phyloP scores from a whole-genome alignment of 2,888 invertebrate species.

The Tromatobia lineatoria region DNA sequence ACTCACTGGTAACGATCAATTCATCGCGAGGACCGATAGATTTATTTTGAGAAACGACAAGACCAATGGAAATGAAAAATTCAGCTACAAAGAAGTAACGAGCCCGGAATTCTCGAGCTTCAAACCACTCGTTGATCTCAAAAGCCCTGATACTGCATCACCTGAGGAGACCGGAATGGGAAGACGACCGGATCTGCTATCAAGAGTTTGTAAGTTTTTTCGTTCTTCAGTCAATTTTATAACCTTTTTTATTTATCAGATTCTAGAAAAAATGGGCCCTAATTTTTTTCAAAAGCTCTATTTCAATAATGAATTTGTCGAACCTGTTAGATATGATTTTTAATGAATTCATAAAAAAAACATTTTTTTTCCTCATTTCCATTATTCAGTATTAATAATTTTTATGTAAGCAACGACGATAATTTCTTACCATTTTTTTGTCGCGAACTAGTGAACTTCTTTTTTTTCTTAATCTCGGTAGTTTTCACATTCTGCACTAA shows the following conservation, averaged over 20 bases:
- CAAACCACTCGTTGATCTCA: conserved; percentile 81
- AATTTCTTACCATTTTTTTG: too few relatives aligned
- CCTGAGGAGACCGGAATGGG: conserved; percentile 80
- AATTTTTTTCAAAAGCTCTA: not conserved
- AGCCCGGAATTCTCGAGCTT: conserved; percentile 84
- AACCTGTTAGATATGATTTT: too few relatives aligned
- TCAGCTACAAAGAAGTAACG: conserved; percentile 81
- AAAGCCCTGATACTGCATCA: conserved; percentile 75
- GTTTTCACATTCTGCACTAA: too few relatives aligned
- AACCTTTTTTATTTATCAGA: not conserved
- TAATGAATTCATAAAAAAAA: too few relatives aligned
- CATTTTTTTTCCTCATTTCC: too few relatives aligned
- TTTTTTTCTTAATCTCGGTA: too few relatives aligned
- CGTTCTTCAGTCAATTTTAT: not conserved
- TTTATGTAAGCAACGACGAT: too few relatives aligned
- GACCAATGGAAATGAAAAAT: conserved; percentile 78
- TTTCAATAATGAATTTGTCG: too few relatives aligned
- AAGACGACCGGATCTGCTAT: conserved; percentile 82
- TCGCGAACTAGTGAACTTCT: too few relatives aligned
- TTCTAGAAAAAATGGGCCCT: not conserved
- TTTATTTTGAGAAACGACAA: conserved; percentile 81
- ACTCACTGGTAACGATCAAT: conserved; percentile 71
- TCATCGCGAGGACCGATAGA: conserved; percentile 75
- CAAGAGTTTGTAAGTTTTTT: conserved; percentile 82
- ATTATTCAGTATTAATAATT: too few relatives aligned